Percentiles rank a stretch among this genome's conserved stretches.
These are phyloP conservation scores for Leucopsar rothschildi DNA, from an alignment of 2,113 vertebrate species.

Conservation along the genomic window DNA sequence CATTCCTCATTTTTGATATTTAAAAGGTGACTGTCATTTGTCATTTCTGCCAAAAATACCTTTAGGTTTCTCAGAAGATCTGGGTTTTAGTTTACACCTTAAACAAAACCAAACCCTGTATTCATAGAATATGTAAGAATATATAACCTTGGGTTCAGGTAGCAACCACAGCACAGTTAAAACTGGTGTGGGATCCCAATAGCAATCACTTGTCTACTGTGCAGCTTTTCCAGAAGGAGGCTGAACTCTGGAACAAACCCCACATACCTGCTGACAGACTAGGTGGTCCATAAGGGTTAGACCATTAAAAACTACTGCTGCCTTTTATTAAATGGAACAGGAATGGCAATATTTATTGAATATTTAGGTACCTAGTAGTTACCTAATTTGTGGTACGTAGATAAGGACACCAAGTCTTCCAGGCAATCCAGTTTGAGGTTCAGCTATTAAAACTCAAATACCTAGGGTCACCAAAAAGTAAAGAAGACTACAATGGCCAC, in stretches of 20 bases:
- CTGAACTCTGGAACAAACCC: neutral
- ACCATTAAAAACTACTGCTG: neutral
- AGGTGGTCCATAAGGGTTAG: neutral
- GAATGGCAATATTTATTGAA: neutral
- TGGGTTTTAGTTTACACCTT: neutral
- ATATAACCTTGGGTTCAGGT: neutral
- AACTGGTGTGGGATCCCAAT: neutral
- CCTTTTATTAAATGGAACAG: neutral
- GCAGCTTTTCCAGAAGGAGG: neutral
- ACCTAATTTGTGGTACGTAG: neutral
- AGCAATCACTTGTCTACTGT: neutral
- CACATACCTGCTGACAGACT: neutral
- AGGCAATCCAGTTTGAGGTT: neutral
- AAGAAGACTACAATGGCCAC: neutral
- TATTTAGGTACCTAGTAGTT: neutral
- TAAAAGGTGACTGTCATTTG: conserved; percentile 23
- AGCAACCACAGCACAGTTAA: neutral
- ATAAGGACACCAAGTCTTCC: neutral
- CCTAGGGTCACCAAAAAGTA: neutral
- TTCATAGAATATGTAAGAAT: neutral
- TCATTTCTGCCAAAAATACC: neutral
- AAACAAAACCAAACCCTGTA: neutral
- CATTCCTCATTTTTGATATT: conserved; percentile 9
- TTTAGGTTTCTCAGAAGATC: neutral
- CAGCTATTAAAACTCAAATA: neutral